These are phyloP conservation scores for Chrysina gloriosa DNA, from an alignment of 2,888 invertebrate genomes.

Conservation along the genomic window DNA sequence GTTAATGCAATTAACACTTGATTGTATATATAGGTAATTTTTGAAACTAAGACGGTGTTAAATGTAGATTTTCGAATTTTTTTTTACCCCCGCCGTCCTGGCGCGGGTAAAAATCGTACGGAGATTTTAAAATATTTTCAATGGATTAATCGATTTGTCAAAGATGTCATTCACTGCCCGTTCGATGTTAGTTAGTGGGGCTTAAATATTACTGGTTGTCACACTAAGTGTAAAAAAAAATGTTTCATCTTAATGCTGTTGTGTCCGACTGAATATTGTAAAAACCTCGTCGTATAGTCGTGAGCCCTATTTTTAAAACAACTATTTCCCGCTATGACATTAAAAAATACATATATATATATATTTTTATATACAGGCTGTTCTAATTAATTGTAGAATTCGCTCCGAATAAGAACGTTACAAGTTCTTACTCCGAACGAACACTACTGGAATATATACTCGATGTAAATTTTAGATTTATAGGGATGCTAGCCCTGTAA, in stretches of 20 bases:
- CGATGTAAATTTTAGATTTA: no score
- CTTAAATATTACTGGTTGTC: neutral
- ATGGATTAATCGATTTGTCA: neutral
- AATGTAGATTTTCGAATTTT: neutral
- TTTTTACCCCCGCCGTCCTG: neutral
- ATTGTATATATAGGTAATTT: neutral
- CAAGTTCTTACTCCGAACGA: no score
- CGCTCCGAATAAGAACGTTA: no score
- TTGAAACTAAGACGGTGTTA: neutral
- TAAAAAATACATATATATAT: no score
- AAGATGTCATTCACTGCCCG: neutral
- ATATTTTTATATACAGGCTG: conserved; percentile 2
- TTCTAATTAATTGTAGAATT: neutral
- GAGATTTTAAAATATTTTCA: neutral
- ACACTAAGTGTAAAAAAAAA: neutral
- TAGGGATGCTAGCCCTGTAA: no score
- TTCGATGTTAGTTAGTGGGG: neutral
- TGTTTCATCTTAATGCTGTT: no score
- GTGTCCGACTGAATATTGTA: neutral
- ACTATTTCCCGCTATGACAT: no score
- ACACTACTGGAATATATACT: no score
- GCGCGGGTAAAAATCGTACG: neutral
- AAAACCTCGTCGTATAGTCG: no score
- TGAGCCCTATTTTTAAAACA: neutral
- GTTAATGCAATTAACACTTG: neutral